Evolutionary conservation across 2,797 vertebrate species (phyloP).

Genomic region (Tadarida brasiliensis): DNA sequence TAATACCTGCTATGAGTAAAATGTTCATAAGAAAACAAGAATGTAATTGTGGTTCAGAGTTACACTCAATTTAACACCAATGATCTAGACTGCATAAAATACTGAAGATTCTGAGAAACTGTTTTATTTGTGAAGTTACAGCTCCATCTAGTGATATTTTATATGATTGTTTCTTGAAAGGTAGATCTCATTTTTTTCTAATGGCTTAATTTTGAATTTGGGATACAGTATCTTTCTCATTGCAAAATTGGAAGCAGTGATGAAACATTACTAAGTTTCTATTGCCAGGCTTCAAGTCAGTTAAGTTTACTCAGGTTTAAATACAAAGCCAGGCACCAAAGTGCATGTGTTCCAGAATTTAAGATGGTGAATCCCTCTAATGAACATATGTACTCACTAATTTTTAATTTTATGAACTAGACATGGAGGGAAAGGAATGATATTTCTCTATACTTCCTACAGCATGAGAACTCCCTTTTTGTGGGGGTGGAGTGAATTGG

Average conservation of each 20-base stretch:
- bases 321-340: neutral
- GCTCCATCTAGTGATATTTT: constrained; percentile 75
- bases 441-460: neutral
- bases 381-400: neutral
- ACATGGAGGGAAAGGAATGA: neutral
- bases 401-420: constrained; percentile 49
- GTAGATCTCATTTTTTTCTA: neutral
- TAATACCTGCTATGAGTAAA: neutral
- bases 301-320: constrained; percentile 41
- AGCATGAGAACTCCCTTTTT: neutral
- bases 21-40: neutral
- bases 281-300: neutral
- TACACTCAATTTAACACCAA: neutral
- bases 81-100: neutral
- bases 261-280: constrained; percentile 35
- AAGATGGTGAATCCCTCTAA: neutral
- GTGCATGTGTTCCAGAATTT: constrained; percentile 21
- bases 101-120: neutral
- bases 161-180: constrained; percentile 62
- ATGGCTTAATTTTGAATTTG: constrained; percentile 46
- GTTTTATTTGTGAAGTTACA: constrained; percentile 64
- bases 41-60: constrained; percentile 30
- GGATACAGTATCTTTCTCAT: neutral
- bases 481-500: neutral
- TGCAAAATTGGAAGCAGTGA: neutral